Base-by-base conservation (phyloP, 2,888 invertebrate species). In the Andrena chrysosceles region DNA sequence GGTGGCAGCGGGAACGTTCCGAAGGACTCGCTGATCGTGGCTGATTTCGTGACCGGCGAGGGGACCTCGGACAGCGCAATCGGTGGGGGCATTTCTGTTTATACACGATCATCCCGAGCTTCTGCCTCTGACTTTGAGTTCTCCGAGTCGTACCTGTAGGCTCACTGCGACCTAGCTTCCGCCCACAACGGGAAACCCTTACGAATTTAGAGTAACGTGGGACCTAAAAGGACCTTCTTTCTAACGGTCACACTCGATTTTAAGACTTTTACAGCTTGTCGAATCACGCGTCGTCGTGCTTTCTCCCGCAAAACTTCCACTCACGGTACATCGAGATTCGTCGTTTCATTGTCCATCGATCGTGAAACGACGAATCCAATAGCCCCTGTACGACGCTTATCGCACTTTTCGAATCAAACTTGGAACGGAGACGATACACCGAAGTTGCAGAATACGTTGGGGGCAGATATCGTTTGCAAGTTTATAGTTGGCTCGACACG, bases 71-170 rank as follows among this genome's bases (percentile, higher is more conserved):
- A 96, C 94, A 97, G 97, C 90, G 97, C 97, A 89, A 97, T 96
- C 92, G 96, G 96, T 91, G 95, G 95, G 92, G 95, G 95, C 88
- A 95, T 96, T 92, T 96, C 96, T 84, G 96, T 96, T 93, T 96
- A 97, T 94, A 97, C 97, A 89, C 96, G 97, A 91, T 97, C 97
- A 87, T 97, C 97, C 85, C 96, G 97, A 90, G 97, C 97, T 93
- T 97, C 97, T 93, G 97, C 97, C 94, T 97, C 98, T 83, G 97
- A 98, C 94, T 96, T 97, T 92, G 98, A 98, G 94, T 97, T 97
- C 94, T 98, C 97, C 86, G 98, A 98, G 94, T 97, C 98, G 93
- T 98, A 98, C 94, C 95, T 98, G 92, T 98, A 95, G 94, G 87
- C 82, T 64, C 64, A 6, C 33, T 74, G 52, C 42, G 54, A 72